Evolutionary conservation across 2,113 vertebrate species (phyloP).

Genomic region (Morphnarchus princeps): DNA sequence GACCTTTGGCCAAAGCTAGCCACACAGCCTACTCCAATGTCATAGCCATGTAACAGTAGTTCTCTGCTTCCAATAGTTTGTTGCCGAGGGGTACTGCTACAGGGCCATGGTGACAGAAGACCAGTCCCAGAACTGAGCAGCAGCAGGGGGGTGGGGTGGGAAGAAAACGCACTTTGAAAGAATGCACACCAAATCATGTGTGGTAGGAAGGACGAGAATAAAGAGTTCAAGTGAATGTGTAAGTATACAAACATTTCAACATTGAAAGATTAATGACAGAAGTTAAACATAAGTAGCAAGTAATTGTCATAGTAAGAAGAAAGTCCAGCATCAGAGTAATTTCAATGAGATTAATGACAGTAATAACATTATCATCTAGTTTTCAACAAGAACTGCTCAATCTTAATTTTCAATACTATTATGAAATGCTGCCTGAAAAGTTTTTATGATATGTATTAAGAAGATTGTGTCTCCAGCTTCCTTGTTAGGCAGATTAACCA

Average conservation of each 20-base stretch:
- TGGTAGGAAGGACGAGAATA: background rate
- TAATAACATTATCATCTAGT: conserved; percentile 29
- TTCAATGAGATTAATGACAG: conserved; percentile 33
- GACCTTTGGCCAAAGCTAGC: background rate
- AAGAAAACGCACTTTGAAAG: background rate
- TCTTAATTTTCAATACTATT: conserved; percentile 37
- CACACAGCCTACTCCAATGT: background rate
- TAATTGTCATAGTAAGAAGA: background rate
- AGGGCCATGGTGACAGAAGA: background rate
- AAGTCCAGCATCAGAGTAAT: conserved; percentile 32
- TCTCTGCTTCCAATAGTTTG: background rate
- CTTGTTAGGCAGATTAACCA: conserved; percentile 59
- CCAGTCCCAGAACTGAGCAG: background rate
- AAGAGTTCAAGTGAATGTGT: background rate
- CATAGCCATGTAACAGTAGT: background rate
- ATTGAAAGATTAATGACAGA: background rate
- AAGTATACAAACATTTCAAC: background rate
- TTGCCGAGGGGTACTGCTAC: background rate
- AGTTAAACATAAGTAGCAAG: background rate
- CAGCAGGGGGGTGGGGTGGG: background rate
- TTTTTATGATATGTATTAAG: conserved; percentile 32
- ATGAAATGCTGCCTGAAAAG: conserved; percentile 38
- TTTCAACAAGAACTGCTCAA: conserved; percentile 10
- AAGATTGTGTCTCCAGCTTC: conserved; percentile 38
- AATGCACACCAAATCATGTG: background rate